A percentile compares a stretch with the other conserved stretches of the same genome.
Conservation (phyloP, 1,140 invertebrate genomes). For the Ectropis grisescens region DNA sequence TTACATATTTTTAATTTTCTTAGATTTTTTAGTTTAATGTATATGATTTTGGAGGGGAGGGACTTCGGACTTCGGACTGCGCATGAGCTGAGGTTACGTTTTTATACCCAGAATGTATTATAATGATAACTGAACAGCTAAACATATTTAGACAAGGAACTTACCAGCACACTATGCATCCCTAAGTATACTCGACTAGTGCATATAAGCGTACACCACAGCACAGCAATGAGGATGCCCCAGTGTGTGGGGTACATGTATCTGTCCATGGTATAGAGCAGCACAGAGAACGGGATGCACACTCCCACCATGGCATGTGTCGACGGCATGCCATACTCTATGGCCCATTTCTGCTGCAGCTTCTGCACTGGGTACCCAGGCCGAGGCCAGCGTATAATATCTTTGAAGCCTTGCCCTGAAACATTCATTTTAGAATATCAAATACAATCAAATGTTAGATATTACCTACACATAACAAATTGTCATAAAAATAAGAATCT, state of each 20-base stretch:
- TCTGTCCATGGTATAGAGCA: slow-evolving; percentile 83
- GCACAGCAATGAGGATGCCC: slow-evolving; percentile 69
- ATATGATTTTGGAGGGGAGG: too few species aligned
- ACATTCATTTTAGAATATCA: slow-evolving; percentile 8
- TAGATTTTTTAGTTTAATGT: too few species aligned
- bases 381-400: slow-evolving; percentile 87
- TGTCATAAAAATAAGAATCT: too few species aligned
- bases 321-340: slow-evolving; percentile 95
- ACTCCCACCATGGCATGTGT: slow-evolving; percentile 94
- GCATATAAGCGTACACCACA: slow-evolving; percentile 85
- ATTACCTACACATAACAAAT: too few species aligned
- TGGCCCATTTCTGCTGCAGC: slow-evolving; percentile 87
- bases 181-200: slow-evolving; percentile 90
- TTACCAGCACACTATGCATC: slow-evolving; percentile 91
- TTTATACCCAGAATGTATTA: too few species aligned
- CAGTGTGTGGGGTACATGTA: slow-evolving; percentile 80
- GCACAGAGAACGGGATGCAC: slow-evolving; percentile 86
- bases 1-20: too few species aligned
- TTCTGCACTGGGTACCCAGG: slow-evolving; percentile 86
- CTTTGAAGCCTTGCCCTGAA: slow-evolving; percentile 90
- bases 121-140: too few species aligned
- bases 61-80: too few species aligned
- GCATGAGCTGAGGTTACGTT: too few species aligned
- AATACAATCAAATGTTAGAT: too few species aligned
- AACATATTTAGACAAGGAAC: too few species aligned